phyloP scores from a whole-genome alignment of 2,113 vertebrate species.

The Nothoprocta perdicaria region DNA sequence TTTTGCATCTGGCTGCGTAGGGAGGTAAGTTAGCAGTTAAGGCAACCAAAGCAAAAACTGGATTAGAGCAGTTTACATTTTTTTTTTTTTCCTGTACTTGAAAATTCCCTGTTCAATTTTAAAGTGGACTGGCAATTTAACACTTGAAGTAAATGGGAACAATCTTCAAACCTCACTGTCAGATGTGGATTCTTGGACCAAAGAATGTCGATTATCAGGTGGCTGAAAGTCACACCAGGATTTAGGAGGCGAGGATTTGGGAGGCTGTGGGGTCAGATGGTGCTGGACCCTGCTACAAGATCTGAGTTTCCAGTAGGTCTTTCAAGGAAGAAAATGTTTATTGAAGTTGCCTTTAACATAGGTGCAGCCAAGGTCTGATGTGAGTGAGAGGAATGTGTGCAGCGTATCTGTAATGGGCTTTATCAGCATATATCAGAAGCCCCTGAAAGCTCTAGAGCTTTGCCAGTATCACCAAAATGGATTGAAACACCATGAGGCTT shows the following conservation, averaged over 20 bases:
- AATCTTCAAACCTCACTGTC: neutral
- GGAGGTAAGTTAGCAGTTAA: constrained; percentile 2
- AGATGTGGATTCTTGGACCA: constrained; percentile 4
- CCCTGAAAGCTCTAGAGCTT: neutral
- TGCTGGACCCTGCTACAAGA: neutral
- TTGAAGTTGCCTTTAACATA: neutral
- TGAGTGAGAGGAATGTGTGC: neutral
- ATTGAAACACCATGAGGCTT: constrained; percentile 39
- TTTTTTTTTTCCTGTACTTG: neutral
- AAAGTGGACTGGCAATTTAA: neutral
- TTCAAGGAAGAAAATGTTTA: neutral
- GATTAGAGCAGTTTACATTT: neutral
- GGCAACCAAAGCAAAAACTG: constrained; percentile 11
- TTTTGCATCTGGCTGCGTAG: constrained; percentile 27
- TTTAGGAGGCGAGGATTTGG: constrained; percentile 18
- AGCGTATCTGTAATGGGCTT: neutral
- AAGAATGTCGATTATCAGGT: neutral
- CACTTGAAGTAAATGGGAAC: neutral
- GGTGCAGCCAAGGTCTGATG: constrained; percentile 14
- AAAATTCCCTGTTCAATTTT: constrained; percentile 4
- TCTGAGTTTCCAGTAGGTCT: neutral
- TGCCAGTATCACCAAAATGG: neutral
- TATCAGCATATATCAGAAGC: neutral
- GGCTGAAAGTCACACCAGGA: constrained; percentile 19
- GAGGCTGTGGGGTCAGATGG: neutral